Conservation (phyloP, 2,888 invertebrate species). For the Bembecia ichneumoniformis region DNA sequence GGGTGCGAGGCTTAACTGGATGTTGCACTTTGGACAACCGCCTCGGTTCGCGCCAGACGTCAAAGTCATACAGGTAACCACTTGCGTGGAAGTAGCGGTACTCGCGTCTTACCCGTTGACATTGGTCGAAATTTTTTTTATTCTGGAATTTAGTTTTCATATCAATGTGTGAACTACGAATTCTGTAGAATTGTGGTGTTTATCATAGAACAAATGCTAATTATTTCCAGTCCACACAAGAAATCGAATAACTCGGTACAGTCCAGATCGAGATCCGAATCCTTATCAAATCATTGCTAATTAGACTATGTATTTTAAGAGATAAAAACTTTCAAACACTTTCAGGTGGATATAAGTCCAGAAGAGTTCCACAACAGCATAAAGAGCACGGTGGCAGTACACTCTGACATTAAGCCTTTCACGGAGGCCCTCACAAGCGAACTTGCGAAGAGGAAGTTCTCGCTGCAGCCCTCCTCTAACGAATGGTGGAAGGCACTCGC, state of each 20-base stretch:
- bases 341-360: slow-evolving; percentile 85
- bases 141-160: no score
- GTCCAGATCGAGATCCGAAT: no score
- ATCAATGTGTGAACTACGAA: no score
- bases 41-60: slow-evolving; percentile 88
- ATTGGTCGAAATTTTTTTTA: no score
- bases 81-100: background rate
- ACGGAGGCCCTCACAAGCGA: slow-evolving; percentile 74
- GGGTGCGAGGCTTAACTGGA: slow-evolving; percentile 97
- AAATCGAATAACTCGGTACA: no score
- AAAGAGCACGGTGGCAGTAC: slow-evolving; percentile 82
- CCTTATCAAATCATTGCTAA: no score
- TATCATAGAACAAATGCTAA: no score
- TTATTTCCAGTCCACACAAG: no score
- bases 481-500: slow-evolving; percentile 85
- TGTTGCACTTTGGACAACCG: slow-evolving; percentile 93
- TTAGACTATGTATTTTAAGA: no score
- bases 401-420: slow-evolving; percentile 86
- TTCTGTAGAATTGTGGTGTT: no score
- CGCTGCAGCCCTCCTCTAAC: slow-evolving; percentile 62
- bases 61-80: slow-evolving; percentile 85
- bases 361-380: slow-evolving; percentile 96
- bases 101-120: background rate
- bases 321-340: slow-evolving; percentile 3
- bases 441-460: slow-evolving; percentile 73